Percentiles rank a stretch among this genome's conserved stretches.
phyloP scores from a whole-genome alignment of 2,888 invertebrate species.

The Plusia festucae region DNA sequence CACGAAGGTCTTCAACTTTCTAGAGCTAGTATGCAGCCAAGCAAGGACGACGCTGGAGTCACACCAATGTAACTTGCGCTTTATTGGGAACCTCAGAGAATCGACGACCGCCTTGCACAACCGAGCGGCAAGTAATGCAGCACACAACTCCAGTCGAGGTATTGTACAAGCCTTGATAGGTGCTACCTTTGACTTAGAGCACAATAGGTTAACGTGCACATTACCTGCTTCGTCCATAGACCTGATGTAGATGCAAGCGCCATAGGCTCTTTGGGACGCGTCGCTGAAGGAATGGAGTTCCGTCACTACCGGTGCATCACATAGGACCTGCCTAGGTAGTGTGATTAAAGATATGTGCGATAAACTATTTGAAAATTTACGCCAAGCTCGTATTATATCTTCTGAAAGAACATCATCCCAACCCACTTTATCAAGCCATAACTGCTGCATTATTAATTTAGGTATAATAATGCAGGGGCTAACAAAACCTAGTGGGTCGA shows the following conservation, averaged over 20 bases:
- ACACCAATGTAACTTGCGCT: constrained; percentile 5
- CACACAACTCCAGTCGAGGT: constrained; percentile 9
- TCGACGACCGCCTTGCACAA: constrained; percentile 4
- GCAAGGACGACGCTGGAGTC: constrained; percentile 10
- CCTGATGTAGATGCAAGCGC: constrained; percentile 55
- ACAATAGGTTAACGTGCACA: constrained; percentile 10
- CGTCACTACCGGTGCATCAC: constrained; percentile 17
- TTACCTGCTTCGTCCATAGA: constrained; percentile 23
- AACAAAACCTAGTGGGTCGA: constrained; percentile 9
- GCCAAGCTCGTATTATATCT: constrained; percentile 1
- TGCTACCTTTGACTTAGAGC: constrained; percentile 12
- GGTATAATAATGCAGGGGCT: no score
- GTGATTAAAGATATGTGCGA: background rate
- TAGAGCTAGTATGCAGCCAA: constrained; percentile 9
- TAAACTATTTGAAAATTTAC: constrained; percentile 6
- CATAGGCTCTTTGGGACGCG: constrained; percentile 56
- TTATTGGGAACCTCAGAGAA: background rate
- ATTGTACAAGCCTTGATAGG: constrained; percentile 4
- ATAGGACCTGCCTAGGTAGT: constrained; percentile 9
- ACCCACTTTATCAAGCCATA: constrained; percentile 9
- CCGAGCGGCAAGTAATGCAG: background rate
- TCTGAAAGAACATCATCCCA: constrained; percentile 10
- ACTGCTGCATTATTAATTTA: constrained; percentile 10
- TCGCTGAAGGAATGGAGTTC: constrained; percentile 60
- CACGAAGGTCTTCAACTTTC: constrained; percentile 11